phyloP scores from a whole-genome alignment of 2,113 vertebrate genomes.

The rat (Rattus norvegicus) region DNA sequence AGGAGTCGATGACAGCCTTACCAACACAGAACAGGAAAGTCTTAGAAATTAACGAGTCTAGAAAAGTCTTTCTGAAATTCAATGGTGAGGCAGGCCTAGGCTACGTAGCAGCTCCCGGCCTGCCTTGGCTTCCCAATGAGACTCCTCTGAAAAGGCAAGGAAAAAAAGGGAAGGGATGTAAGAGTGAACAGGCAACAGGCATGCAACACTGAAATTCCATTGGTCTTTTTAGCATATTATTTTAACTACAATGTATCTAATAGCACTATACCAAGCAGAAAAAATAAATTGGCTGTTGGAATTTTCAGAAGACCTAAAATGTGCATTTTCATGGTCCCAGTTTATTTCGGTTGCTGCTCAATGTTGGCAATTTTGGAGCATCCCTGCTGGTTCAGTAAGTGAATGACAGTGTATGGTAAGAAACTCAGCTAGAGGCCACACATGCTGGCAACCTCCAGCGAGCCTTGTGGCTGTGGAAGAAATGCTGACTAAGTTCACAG shows the following conservation, averaged over 20 bases:
- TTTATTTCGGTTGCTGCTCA: slow-evolving; percentile 38
- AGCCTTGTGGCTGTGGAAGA: neutral
- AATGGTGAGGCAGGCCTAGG: neutral
- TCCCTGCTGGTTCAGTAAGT: neutral
- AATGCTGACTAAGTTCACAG: neutral
- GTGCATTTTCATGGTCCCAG: neutral
- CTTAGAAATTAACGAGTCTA: slow-evolving; percentile 29
- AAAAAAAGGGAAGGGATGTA: neutral
- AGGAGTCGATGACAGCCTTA: neutral
- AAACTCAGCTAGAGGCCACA: neutral
- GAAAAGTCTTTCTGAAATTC: slow-evolving; percentile 7
- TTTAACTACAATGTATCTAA: neutral
- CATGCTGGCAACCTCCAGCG: neutral
- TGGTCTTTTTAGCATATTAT: neutral
- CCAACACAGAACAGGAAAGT: slow-evolving; percentile 17
- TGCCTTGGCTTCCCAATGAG: neutral
- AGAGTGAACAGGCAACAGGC: neutral
- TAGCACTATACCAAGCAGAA: neutral
- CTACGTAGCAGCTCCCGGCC: neutral
- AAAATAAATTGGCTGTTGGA: neutral
- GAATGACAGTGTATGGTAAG: neutral
- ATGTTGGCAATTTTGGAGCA: neutral
- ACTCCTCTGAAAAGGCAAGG: neutral
- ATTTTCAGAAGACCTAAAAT: slow-evolving; percentile 24
- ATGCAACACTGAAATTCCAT: neutral